phyloP scores from a whole-genome alignment of 2,113 vertebrate species.

The Chaenogobius annularis region DNA sequence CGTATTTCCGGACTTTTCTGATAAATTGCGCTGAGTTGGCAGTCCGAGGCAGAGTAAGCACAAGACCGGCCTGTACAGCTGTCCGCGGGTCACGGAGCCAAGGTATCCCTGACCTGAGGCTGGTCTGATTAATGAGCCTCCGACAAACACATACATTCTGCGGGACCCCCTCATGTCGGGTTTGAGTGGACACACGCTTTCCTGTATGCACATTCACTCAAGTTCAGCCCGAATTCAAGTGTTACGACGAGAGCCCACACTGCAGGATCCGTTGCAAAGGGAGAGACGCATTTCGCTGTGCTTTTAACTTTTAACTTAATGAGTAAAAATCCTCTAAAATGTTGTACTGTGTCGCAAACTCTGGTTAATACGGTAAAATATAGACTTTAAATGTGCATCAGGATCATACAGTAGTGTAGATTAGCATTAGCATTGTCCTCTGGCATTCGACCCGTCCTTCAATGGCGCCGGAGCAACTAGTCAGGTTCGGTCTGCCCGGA shows the following conservation, averaged over 20 bases:
- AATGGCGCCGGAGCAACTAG: too few relatives aligned
- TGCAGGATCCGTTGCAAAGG: background rate
- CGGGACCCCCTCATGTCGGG: background rate
- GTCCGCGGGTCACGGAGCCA: conserved; percentile 49
- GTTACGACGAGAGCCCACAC: background rate
- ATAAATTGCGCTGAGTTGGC: conserved; percentile 26
- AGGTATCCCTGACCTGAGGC: conserved; percentile 51
- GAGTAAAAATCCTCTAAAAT: too few relatives aligned
- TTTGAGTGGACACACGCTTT: conserved; percentile 9
- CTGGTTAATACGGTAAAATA: too few relatives aligned
- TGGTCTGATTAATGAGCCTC: conserved; percentile 70
- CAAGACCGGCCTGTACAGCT: conserved; percentile 34
- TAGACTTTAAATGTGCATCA: too few relatives aligned
- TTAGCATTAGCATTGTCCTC: too few relatives aligned
- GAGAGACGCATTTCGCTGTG: background rate
- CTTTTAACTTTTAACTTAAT: too few relatives aligned
- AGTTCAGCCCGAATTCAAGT: background rate
- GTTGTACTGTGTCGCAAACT: too few relatives aligned
- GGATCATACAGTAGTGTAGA: too few relatives aligned
- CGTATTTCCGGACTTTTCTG: background rate
- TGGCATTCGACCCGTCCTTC: too few relatives aligned
- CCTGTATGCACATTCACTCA: background rate
- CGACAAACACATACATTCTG: conserved; percentile 28
- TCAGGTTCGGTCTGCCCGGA: too few relatives aligned
- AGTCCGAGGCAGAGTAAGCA: conserved; percentile 9